Conservation (phyloP, 2,797 vertebrate genomes). For the Oryzias dopingdopingensis region DNA sequence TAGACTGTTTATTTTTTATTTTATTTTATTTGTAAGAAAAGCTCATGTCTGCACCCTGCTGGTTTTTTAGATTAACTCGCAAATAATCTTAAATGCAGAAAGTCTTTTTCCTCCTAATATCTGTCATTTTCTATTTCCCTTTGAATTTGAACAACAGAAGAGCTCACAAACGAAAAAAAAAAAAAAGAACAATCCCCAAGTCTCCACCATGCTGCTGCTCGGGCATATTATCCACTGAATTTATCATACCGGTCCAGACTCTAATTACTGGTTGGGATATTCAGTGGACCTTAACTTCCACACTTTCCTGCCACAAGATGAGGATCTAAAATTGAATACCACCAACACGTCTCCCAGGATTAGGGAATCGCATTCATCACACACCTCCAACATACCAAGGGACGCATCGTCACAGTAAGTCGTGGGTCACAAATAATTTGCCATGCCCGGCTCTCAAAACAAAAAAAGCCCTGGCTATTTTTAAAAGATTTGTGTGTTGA, state of each 20-base stretch:
- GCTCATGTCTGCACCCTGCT: conserved; percentile 90
- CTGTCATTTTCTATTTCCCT: conserved; percentile 5
- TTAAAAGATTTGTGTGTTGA: conserved; percentile 7
- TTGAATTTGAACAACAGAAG: conserved; percentile 5
- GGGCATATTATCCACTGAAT: conserved; percentile 35
- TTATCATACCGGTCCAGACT: conserved; percentile 43
- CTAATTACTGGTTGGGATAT: conserved; percentile 63
- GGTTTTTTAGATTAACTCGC: conserved; percentile 61
- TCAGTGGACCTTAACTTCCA: conserved; percentile 58
- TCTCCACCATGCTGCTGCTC: conserved; percentile 30
- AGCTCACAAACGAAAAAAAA: conserved; percentile 1
- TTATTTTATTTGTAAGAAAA: conserved; percentile 54
- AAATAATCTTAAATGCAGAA: background rate
- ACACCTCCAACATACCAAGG: conserved; percentile 42
- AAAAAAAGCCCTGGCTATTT: conserved; percentile 15
- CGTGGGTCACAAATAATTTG: conserved; percentile 52
- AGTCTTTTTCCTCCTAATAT: background rate
- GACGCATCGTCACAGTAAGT: conserved; percentile 42
- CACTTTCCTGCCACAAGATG: conserved; percentile 62
- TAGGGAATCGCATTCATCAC: conserved; percentile 64
- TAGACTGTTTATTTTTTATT: conserved; percentile 32
- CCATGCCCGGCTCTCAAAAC: conserved; percentile 13
- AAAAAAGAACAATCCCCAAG: conserved; percentile 17
- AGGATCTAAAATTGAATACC: conserved; percentile 59
- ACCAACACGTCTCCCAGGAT: conserved; percentile 57